phyloP scores from a whole-genome alignment of 2,113 vertebrate species.

The Pelusios castaneus region DNA sequence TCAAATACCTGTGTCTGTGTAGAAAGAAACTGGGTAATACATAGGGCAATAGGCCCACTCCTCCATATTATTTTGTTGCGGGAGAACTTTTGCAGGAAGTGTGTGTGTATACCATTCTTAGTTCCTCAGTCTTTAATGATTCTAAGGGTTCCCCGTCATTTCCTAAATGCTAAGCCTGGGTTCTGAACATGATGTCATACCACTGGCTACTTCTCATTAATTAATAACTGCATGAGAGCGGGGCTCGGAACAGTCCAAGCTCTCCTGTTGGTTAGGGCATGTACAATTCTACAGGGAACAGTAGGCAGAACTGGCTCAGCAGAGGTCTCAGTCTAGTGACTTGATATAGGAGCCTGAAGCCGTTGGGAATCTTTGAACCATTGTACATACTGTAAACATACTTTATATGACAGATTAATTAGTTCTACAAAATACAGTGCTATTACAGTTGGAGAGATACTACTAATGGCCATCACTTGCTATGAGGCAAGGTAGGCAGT shows the following conservation, averaged over 20 bases:
- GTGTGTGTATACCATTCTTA: neutral
- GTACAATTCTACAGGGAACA: neutral
- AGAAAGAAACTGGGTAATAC: neutral
- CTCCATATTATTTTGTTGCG: neutral
- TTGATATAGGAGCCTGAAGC: neutral
- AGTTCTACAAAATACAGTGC: neutral
- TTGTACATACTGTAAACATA: neutral
- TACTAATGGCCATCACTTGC: neutral
- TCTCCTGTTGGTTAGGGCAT: neutral
- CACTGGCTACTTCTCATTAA: neutral
- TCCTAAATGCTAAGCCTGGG: neutral
- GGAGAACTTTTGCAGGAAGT: neutral
- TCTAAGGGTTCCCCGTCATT: neutral
- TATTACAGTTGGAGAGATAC: neutral
- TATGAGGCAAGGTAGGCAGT: neutral
- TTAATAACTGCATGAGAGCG: neutral
- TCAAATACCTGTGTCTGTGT: neutral
- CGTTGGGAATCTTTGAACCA: neutral
- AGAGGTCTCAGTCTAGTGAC: neutral
- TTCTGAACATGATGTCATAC: neutral
- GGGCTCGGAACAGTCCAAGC: neutral
- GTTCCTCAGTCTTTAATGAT: neutral
- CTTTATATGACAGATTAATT: neutral
- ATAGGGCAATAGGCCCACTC: neutral
- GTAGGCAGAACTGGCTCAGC: neutral